Evolutionary conservation across 2,797 vertebrate species (phyloP).

Genomic region (Molossus alvarezi): DNA sequence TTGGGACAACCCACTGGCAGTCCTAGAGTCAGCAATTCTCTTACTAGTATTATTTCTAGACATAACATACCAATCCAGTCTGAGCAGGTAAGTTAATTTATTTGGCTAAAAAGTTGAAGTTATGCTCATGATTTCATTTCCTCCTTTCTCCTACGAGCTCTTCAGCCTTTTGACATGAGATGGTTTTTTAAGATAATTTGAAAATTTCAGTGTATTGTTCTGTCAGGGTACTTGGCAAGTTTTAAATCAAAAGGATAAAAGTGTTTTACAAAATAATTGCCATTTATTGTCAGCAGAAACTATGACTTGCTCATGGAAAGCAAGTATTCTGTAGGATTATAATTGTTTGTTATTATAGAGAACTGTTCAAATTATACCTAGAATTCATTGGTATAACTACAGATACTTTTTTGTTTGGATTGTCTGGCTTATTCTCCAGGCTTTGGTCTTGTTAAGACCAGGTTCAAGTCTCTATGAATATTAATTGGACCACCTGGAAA

Average conservation of each 20-base stretch:
- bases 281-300: constrained; percentile 39
- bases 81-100: neutral
- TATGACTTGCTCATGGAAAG: constrained; percentile 2
- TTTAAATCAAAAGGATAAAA: constrained; percentile 38
- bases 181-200: neutral
- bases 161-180: neutral
- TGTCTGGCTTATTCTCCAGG: neutral
- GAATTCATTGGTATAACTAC: neutral
- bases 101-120: constrained; percentile 33
- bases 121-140: constrained; percentile 36
- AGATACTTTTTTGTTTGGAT: neutral
- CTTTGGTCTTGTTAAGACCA: neutral
- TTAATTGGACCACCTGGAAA: neutral
- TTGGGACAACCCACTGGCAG: too few species aligned
- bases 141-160: neutral
- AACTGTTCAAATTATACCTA: neutral
- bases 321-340: neutral
- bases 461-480: neutral
- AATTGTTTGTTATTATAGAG: neutral
- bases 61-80: neutral
- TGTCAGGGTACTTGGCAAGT: neutral
- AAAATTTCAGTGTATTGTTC: neutral
- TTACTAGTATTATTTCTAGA: neutral
- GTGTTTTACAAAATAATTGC: neutral
- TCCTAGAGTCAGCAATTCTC: neutral